Conservation (phyloP, 2,888 invertebrate species). For the Xanthia togata region DNA sequence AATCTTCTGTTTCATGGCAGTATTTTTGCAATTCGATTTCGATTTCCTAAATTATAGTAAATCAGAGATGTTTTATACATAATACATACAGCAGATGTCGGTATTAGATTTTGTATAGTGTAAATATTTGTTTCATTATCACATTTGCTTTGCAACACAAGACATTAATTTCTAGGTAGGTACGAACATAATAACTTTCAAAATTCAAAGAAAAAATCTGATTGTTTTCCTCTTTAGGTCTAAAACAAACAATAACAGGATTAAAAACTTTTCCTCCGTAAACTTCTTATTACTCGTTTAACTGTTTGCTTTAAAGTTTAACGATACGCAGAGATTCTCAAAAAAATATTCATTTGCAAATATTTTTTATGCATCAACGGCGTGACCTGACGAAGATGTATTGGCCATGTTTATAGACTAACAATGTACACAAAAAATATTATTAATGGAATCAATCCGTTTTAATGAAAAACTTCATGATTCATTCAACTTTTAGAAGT, state of each 20-base stretch:
- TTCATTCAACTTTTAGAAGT: constrained; percentile 51
- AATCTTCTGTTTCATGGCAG: neutral
- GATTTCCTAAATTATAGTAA: neutral
- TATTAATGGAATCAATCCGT: constrained; percentile 29
- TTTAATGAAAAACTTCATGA: constrained; percentile 33
- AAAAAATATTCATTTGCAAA: constrained; percentile 24
- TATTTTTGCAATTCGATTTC: neutral
- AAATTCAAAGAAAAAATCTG: neutral
- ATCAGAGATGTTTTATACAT: neutral
- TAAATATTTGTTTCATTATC: neutral
- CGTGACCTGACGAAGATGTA: constrained; percentile 33
- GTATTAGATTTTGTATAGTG: neutral
- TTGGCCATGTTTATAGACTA: constrained; percentile 34
- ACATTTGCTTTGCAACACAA: constrained; percentile 1
- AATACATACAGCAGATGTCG: neutral
- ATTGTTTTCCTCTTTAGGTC: constrained; percentile 3
- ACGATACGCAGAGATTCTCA: constrained; percentile 17
- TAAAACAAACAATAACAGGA: constrained; percentile 19
- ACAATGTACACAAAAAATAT: constrained; percentile 42
- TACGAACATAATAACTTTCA: neutral
- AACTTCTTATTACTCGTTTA: constrained; percentile 9
- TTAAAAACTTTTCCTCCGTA: constrained; percentile 9
- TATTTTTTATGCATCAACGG: constrained; percentile 19
- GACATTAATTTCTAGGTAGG: constrained; percentile 2
- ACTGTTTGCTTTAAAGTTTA: constrained; percentile 13